Base-by-base conservation (phyloP, 2,888 invertebrate species). In the Hybos culiciformis region DNA sequence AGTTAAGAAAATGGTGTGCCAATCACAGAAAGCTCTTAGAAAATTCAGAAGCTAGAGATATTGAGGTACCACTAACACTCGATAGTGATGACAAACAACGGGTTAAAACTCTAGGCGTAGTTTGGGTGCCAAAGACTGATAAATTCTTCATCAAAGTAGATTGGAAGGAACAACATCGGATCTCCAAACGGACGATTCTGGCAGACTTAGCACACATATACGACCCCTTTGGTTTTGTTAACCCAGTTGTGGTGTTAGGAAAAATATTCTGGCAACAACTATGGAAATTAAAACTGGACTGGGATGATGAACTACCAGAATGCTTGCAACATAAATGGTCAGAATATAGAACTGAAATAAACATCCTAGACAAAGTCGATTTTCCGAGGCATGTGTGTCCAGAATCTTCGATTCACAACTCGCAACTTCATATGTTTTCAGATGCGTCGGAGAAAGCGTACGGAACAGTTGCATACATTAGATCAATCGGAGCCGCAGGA, bases 141-240 rank as follows among this genome's bases (percentile, higher is more conserved):
- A 24, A 18, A 2, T 47, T 47, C 17, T 11, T 33, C 4, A 38
- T 38, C 12, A 29, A 29, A 29, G 29, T n/a, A n/a, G n/a, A 29
- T 5, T 5, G 9, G n/a, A 56, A 37, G 41, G 55, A 5, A 52
- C 14, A 23, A 23, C 29, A 9, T 7, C 4, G 14, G 11, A 15
- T 43, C 7, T 50, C 51, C 14, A 53, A 51, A 45, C 50, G 54
- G 8, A 34, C 12, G n/a, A n/a, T n/a, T n/a, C n/a, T 53, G 19
- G 51, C 53, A n/a, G 23, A 18, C 14, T 40, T 11, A n/a, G n/a
- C n/a, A n/a, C n/a, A n/a, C n/a, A n/a, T n/a, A n/a, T n/a, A n/a
- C n/a, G n/a, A n/a, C n/a, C n/a, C n/a, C n/a, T n/a, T n/a, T n/a
- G n/a, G n/a, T n/a, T n/a, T n/a, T n/a, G n/a, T n/a, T n/a, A n/a